Conservation (phyloP, 2,888 invertebrate species). For the Tetropium fuscum region DNA sequence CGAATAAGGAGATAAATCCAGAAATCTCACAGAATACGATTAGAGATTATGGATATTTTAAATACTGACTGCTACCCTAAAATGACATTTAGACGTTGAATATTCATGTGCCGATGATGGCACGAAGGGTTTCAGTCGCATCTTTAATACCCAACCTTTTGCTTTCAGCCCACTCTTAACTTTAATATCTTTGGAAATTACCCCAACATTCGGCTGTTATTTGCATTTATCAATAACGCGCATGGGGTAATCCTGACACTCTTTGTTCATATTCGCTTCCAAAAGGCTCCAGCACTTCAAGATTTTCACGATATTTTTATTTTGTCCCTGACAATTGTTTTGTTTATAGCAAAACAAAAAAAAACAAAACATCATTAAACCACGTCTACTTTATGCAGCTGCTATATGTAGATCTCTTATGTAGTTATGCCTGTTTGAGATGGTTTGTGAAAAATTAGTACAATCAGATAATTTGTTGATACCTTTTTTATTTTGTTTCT, state of each 20-base stretch:
- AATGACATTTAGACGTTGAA: slow-evolving; percentile 60
- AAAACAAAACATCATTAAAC: too few relatives aligned
- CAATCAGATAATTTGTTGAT: too few relatives aligned
- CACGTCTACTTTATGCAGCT: too few relatives aligned
- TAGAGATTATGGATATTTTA: slow-evolving; percentile 62
- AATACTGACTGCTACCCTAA: slow-evolving; percentile 57
- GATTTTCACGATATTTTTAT: too few relatives aligned
- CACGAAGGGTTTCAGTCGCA: slow-evolving; percentile 52
- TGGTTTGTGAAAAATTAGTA: too few relatives aligned
- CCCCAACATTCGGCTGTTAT: slow-evolving; percentile 49
- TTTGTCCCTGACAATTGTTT: too few relatives aligned
- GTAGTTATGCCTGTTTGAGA: too few relatives aligned
- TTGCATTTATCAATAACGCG: slow-evolving; percentile 46
- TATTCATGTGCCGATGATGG: slow-evolving; percentile 59
- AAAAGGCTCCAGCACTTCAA: too few relatives aligned
- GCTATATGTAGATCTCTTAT: too few relatives aligned
- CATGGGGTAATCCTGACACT: slow-evolving; percentile 1
- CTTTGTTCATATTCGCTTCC: not conserved
- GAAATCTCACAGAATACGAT: slow-evolving; percentile 59
- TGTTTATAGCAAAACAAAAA: too few relatives aligned
- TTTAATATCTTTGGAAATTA: slow-evolving; percentile 50
- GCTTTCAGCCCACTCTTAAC: slow-evolving; percentile 34
- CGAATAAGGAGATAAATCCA: slow-evolving; percentile 44
- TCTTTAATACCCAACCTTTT: slow-evolving; percentile 48
- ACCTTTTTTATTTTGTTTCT: too few relatives aligned